Conservation (phyloP, 1,140 invertebrate species). For the Drosophila yakuba region DNA sequence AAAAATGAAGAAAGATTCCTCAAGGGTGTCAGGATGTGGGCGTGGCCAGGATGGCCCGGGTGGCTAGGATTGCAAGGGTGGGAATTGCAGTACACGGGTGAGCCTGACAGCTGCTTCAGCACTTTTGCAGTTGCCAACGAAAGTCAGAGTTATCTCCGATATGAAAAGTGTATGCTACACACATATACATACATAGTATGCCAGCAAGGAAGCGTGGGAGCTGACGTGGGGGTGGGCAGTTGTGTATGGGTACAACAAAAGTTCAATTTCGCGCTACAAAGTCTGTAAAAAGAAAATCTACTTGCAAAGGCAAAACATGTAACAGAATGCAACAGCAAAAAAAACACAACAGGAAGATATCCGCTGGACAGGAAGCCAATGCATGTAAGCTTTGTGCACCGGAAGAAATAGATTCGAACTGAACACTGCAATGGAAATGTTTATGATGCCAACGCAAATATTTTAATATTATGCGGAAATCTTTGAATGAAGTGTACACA, state of each 20-base stretch:
- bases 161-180: slow-evolving; percentile 14
- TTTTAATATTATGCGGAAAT: no score
- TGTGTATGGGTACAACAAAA: slow-evolving; percentile 59
- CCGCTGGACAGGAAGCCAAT: slow-evolving; percentile 68
- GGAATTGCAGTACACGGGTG: slow-evolving; percentile 26
- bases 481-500: no score
- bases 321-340: slow-evolving; percentile 51
- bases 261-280: slow-evolving; percentile 81
- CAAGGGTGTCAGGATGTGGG: slow-evolving; percentile 28
- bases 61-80: not conserved
- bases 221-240: slow-evolving; percentile 1
- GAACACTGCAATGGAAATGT: no score
- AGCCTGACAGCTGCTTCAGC: slow-evolving; percentile 54
- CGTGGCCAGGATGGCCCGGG: not conserved
- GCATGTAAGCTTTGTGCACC: slow-evolving; percentile 50
- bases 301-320: slow-evolving; percentile 70
- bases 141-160: slow-evolving; percentile 47
- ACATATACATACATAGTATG: slow-evolving; percentile 5
- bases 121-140: slow-evolving; percentile 40
- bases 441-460: no score
- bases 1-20: slow-evolving; percentile 13
- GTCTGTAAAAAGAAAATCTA: slow-evolving; percentile 73
- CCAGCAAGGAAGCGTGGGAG: slow-evolving; percentile 6
- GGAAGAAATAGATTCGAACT: not conserved
- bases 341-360: slow-evolving; percentile 41